phyloP scores from a whole-genome alignment of 2,797 vertebrate genomes.

The Anas acuta region DNA sequence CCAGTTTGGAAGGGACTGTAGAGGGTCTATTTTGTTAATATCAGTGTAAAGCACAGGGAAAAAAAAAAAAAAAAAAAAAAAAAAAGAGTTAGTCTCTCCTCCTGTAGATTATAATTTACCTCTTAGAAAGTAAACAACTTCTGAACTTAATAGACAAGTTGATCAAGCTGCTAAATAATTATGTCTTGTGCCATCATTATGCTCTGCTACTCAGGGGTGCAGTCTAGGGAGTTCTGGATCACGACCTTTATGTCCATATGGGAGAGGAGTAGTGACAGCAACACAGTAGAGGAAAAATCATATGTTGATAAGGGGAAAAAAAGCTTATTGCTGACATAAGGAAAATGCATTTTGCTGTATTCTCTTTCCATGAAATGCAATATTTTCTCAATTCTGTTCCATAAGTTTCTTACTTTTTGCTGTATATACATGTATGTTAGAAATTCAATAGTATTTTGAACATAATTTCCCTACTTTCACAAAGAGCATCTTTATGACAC shows the following conservation, averaged over 20 bases:
- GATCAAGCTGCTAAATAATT: background rate
- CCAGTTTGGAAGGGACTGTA: background rate
- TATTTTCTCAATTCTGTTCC: background rate
- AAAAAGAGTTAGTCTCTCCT: background rate
- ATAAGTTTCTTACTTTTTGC: background rate
- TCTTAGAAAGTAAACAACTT: background rate
- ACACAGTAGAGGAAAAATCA: background rate
- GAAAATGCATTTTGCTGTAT: background rate
- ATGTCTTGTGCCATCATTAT: background rate
- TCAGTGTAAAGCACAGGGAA: background rate
- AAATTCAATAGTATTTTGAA: background rate
- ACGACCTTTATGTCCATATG: background rate
- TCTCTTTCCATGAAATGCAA: background rate
- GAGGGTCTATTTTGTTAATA: background rate
- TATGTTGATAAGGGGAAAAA: background rate
- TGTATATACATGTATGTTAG: background rate
- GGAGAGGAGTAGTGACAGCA: background rate
- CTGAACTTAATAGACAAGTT: background rate
- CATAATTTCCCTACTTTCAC: background rate
- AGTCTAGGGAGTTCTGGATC: background rate
- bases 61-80: too few species aligned
- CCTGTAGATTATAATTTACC: background rate
- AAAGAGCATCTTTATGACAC: background rate
- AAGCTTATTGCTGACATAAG: background rate
- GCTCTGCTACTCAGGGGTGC: background rate